These are phyloP conservation scores for Pollenia angustigena DNA, from an alignment of 2,888 invertebrate species.

Conservation along the genomic window DNA sequence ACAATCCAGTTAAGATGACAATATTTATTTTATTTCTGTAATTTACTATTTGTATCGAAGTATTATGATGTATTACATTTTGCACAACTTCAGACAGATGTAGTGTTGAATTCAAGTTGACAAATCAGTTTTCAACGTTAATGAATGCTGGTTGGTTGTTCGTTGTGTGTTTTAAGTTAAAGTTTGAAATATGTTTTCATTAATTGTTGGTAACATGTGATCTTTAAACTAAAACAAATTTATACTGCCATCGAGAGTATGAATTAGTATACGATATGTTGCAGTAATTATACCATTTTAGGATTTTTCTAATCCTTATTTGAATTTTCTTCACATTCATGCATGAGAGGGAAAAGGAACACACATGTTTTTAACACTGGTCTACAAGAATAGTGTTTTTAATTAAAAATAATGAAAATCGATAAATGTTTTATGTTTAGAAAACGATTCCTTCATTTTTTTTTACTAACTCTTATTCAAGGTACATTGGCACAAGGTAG, in stretches of 20 bases:
- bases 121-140: conserved; percentile 61
- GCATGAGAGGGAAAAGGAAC: conserved; percentile 12
- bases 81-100: not conserved
- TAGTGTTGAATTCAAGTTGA: conserved; percentile 53
- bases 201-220: conserved; percentile 52
- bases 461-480: no score
- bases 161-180: conserved; percentile 17
- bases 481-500: no score
- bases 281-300: conserved; percentile 57
- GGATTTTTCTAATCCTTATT: conserved; percentile 52
- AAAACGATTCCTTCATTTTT: no score
- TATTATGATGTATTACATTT: conserved; percentile 30
- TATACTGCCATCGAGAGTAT: not conserved
- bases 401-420: no score
- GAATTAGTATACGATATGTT: conserved; percentile 3
- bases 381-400: not conserved
- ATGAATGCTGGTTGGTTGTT: conserved; percentile 21
- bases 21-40: conserved; percentile 3
- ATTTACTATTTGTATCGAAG: no score
- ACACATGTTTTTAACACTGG: conserved; percentile 27
- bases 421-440: no score
- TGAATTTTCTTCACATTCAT: conserved; percentile 41
- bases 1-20: not conserved
- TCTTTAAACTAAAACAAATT: conserved; percentile 35
- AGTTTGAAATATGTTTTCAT: conserved; percentile 52